Conservation (phyloP, 2,113 vertebrate genomes). For the Aptenodytes patagonicus region DNA sequence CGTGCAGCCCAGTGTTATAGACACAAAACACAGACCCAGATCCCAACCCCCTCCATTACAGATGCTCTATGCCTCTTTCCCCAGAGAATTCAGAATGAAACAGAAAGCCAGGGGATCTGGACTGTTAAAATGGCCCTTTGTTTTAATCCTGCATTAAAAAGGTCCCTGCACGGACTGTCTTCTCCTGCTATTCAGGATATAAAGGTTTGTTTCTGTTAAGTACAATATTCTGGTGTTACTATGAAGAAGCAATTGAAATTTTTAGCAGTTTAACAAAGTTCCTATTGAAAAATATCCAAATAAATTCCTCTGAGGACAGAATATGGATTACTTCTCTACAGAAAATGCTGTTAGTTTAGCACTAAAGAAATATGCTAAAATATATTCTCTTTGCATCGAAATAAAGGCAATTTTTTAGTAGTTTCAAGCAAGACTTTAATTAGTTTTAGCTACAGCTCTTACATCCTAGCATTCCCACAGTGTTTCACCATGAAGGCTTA, state of each 20-base stretch:
- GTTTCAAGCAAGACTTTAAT: constrained; percentile 5
- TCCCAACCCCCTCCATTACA: background rate
- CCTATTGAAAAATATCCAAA: background rate
- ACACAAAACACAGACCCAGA: background rate
- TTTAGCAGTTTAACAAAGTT: background rate
- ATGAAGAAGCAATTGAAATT: background rate
- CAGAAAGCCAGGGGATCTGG: background rate
- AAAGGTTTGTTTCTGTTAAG: background rate
- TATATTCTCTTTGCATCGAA: background rate
- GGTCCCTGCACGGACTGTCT: background rate
- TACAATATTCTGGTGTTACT: background rate
- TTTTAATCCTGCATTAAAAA: background rate
- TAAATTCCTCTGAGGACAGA: background rate
- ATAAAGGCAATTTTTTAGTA: background rate
- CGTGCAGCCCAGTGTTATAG: background rate
- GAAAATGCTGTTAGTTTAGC: background rate
- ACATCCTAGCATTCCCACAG: background rate
- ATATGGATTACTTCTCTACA: background rate
- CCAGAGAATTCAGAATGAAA: background rate
- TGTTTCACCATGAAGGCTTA: background rate
- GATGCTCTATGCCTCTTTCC: background rate
- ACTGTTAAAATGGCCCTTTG: background rate
- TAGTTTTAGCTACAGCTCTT: background rate
- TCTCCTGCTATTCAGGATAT: background rate
- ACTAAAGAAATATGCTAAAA: background rate